phyloP scores from a whole-genome alignment of 2,888 invertebrate species.

The Ditula angustiorana region DNA sequence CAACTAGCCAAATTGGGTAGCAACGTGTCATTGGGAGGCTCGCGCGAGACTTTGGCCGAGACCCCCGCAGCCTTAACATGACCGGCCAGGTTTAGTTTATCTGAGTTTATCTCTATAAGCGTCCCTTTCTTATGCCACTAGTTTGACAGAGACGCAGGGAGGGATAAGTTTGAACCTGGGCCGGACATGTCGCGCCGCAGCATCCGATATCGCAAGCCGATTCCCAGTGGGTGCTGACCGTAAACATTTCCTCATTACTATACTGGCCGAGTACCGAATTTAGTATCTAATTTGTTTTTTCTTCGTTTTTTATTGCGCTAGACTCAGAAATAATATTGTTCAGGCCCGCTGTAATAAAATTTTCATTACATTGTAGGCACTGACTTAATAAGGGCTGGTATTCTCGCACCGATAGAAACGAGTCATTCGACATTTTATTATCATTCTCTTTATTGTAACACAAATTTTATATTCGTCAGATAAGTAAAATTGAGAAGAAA shows the following conservation, averaged over 20 bases:
- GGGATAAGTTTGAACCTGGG: no score
- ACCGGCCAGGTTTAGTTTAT: no score
- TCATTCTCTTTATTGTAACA: background rate
- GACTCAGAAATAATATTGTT: constrained; percentile 11
- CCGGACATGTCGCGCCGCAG: no score
- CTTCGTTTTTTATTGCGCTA: constrained; percentile 15
- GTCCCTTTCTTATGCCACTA: no score
- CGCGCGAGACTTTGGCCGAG: no score
- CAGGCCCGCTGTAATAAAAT: constrained; percentile 23
- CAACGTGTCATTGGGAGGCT: no score
- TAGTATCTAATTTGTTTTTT: constrained; percentile 16
- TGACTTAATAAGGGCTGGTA: constrained; percentile 3
- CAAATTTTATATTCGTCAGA: constrained; percentile 1
- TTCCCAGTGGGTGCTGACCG: background rate
- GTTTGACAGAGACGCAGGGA: no score
- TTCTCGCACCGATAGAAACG: constrained; percentile 1
- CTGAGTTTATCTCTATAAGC: no score
- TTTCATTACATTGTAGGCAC: constrained; percentile 9
- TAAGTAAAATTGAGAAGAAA: constrained; percentile 3
- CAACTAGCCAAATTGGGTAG: no score
- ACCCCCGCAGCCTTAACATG: no score
- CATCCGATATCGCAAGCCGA: no score
- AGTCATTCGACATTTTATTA: constrained; percentile 14
- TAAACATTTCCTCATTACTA: constrained; percentile 27
- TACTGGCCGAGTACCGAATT: background rate